phyloP scores from a whole-genome alignment of 1,140 invertebrate genomes.

The Eumaeus atala region DNA sequence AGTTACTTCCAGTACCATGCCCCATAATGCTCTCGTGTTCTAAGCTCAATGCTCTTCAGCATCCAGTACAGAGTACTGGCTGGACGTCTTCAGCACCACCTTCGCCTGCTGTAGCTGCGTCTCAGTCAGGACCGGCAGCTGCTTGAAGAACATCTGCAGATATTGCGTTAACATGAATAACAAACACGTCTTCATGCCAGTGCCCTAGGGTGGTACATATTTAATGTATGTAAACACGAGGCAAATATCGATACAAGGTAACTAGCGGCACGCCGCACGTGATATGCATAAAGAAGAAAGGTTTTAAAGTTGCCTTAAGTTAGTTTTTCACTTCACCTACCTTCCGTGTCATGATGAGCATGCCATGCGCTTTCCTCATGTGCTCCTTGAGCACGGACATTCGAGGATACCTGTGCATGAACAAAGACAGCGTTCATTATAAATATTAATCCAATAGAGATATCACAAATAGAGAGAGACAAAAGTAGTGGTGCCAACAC shows the following conservation, averaged over 20 bases:
- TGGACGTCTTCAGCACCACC: conserved; percentile 31
- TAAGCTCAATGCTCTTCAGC: background rate
- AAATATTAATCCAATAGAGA: background rate
- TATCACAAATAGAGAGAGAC: background rate
- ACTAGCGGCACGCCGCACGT: too few relatives aligned
- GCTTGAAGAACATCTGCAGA: conserved; percentile 60
- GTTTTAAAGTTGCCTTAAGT: too few relatives aligned
- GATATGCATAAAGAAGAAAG: too few relatives aligned
- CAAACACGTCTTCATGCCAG: background rate
- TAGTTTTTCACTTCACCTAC: too few relatives aligned
- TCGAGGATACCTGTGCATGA: conserved; percentile 45
- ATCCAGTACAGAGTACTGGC: too few relatives aligned
- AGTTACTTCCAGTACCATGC: background rate
- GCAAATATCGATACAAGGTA: too few relatives aligned
- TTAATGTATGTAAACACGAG: too few relatives aligned
- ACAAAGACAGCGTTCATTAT: conserved; percentile 16
- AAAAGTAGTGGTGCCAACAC: too few relatives aligned
- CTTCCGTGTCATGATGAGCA: conserved; percentile 49
- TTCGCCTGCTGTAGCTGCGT: conserved; percentile 42
- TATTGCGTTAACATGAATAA: conserved; percentile 3
- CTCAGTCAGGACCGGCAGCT: conserved; percentile 37
- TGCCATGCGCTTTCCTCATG: conserved; percentile 52
- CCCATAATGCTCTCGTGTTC: too few relatives aligned
- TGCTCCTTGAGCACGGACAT: conserved; percentile 52
- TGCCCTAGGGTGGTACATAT: too few relatives aligned